Evolutionary conservation across 1,140 invertebrate species (phyloP), one percentile per base, ranked within the genome.

Genomic region (Drosophila watanabei): DNA sequence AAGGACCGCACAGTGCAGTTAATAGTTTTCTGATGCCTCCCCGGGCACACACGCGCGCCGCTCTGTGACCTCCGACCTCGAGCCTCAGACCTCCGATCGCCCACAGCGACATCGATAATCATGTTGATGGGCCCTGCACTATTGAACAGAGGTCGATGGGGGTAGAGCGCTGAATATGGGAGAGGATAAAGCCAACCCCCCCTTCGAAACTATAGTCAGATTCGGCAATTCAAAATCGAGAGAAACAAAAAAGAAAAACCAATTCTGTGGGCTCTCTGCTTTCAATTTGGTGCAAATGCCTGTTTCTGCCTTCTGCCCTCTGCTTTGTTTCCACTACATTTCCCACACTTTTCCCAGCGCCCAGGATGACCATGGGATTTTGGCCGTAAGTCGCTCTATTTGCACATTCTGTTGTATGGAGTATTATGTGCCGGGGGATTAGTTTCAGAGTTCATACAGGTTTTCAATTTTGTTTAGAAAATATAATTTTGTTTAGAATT

Each of bases 1-100:
- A 52, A 73, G 70, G 68, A 72, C 73, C 77, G 37, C 76, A 56
- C 64, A 73, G 68, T 85, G 82, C 82, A 85, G 82, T 82, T 85
- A 85, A 85, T 85, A 85, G 82, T 85, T 85, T 85, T 80, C 63
- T 37, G 48, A 66, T 56, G 20, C 51, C 65, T 45, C 49, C 70
- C 49, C 32, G 13, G 59, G 59, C 51, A 63, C 68, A 84, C 75
- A 71, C 68, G 39, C 24, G 24, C 68, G 37, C 5, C n/a, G 28
- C 49, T 6, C 39, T 54, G 37, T 70, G 62, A 70, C 70, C 70
- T 71, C 64, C 39, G 62, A 71, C 66, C 66, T 59, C 65, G 51
- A n/a, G 65, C 52, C 51, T 35, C 43, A 35, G 51, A 70, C 66
- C 70, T 51, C 70, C 45, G 52, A 73, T 73, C 70, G 54, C 70